Evolutionary conservation across 2,113 vertebrate species (phyloP).

Genomic region (Sinocyclocheilus maitianheensis): DNA sequence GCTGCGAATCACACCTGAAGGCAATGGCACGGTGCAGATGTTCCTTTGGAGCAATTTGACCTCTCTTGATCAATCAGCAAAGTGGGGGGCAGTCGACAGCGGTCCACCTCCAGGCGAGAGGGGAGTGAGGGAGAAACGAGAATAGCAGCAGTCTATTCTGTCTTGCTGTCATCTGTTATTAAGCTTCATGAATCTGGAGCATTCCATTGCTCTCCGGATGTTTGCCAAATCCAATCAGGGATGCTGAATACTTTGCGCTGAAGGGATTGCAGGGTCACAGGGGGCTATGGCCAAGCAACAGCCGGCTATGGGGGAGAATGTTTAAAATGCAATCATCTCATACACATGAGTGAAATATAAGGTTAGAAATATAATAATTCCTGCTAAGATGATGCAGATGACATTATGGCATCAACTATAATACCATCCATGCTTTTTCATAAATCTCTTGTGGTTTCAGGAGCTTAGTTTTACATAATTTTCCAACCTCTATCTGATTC

Average conservation of each 20-base stretch:
- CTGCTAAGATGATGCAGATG: conserved; percentile 17
- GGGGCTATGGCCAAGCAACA: neutral
- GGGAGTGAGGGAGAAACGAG: neutral
- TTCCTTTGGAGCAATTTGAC: conserved; percentile 34
- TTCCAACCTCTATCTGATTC: neutral
- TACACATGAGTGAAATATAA: conserved; percentile 11
- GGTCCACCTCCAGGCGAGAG: neutral
- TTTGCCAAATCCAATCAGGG: conserved; percentile 47
- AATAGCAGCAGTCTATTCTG: conserved; percentile 29
- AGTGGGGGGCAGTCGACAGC: conserved; percentile 1
- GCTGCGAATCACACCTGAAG: conserved; percentile 28
- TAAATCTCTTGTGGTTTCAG: neutral
- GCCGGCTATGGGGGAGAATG: neutral
- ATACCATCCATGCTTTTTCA: conserved; percentile 5
- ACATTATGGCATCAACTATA: conserved; percentile 1
- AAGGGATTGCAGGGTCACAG: conserved; percentile 32
- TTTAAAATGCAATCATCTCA: neutral
- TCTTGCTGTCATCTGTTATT: conserved; percentile 42
- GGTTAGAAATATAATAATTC: conserved; percentile 9
- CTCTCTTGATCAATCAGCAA: conserved; percentile 41
- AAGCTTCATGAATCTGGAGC: conserved; percentile 30
- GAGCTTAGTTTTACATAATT: conserved; percentile 3
- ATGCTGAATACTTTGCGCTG: conserved; percentile 36
- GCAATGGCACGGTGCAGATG: conserved; percentile 9
- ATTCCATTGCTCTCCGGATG: conserved; percentile 35